Base-by-base conservation (phyloP, 2,797 vertebrate genomes). In the Pseudotriccus pelzelni region DNA sequence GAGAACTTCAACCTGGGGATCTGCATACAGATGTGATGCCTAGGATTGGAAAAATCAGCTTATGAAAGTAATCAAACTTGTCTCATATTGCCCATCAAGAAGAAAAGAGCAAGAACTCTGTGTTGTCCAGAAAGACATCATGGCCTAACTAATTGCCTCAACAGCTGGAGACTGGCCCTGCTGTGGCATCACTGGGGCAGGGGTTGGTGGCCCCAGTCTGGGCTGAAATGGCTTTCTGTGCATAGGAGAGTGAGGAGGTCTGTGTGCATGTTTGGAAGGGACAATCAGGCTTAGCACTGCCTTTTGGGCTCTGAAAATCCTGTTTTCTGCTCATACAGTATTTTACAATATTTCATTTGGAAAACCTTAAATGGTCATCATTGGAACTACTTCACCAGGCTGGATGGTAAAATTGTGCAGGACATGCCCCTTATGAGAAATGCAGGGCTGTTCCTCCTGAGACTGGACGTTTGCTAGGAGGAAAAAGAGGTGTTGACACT, bases 381-480 rank as follows among this genome's bases (percentile, higher is more conserved):
- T 1, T 32, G 13, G 37, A 34, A 20, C 37, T 72, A 21, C 36
- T 53, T 60, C 52, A 56, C 5, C 4, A 9, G 9, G 7, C 2
- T 64, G 41, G 25, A 32, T 37, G 30, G 11, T 19, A 49, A 20
- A 60, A 23, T 9, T 36, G 14, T 24, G 22, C 10, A 55, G 43
- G 78, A 25, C 1, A 0, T 11, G 13, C n/a, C 20, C 55, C 21
- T 66, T 28, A 9, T 0, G 8, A 68, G 64, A 8, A 10, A 43
- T 59, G 2, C 5, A 2, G 13, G 36, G 20, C 24, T 59, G 36
- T 3, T 50, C n/a, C 68, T 68, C 2, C 37, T 8, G 2, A 37
- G 56, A 7, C 34, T 50, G 67, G 17, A 72, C 36, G 16, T 63
- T 19, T 49, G 10, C 20, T 14, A 2, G 49, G 47, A 37, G 25